Percentiles rank a stretch among this genome's conserved stretches.
These are phyloP conservation scores for Terebella lapidaria DNA, from an alignment of 2,888 invertebrate genomes.

Conservation along the genomic window DNA sequence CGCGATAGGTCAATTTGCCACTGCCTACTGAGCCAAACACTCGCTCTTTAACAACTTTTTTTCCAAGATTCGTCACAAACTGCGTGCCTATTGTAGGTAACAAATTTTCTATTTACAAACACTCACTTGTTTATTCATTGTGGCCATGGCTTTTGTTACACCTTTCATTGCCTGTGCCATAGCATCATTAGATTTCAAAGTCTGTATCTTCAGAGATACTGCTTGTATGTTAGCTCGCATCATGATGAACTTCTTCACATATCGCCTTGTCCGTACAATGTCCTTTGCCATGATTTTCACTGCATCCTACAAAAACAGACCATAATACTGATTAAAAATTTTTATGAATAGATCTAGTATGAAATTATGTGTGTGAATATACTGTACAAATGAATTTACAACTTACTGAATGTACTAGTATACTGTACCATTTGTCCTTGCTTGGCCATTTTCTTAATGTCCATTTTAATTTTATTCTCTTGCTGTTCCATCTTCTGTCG, in stretches of 20 bases:
- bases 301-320: constrained; percentile 71
- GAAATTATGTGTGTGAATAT: not conserved
- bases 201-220: constrained; percentile 90
- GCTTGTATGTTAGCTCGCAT: constrained; percentile 97
- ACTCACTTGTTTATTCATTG: constrained; percentile 77
- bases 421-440: constrained; percentile 89
- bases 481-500: constrained; percentile 91
- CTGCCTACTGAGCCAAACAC: too few species aligned
- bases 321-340: not conserved
- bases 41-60: too few species aligned
- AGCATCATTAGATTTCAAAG: constrained; percentile 93
- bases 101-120: too few species aligned
- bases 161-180: constrained; percentile 99
- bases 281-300: constrained; percentile 99
- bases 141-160: constrained; percentile 95
- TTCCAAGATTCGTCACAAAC: too few species aligned
- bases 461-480: constrained; percentile 95
- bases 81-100: too few species aligned
- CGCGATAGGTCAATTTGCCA: too few species aligned
- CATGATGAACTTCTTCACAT: constrained; percentile 96
- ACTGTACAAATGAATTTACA: not conserved
- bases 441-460: constrained; percentile 98
- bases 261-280: constrained; percentile 86
- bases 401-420: not conserved
- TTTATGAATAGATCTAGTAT: not conserved